phyloP scores from a whole-genome alignment of 2,888 invertebrate genomes.

The Venustoraphidia nigricollis region DNA sequence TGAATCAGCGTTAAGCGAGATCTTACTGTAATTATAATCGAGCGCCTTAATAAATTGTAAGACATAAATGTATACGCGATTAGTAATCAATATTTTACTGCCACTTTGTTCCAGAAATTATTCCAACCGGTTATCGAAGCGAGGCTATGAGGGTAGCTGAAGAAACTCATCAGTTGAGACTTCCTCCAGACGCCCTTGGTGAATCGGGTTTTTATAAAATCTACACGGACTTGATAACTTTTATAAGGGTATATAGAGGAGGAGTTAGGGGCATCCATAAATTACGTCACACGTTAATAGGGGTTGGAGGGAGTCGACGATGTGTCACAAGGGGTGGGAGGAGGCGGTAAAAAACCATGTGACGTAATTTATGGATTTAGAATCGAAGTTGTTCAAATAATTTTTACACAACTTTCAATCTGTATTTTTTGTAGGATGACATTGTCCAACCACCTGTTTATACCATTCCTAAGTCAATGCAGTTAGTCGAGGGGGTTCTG shows the following conservation, averaged over 20 bases:
- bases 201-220: slow-evolving; percentile 21
- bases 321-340: too few species aligned
- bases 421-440: slow-evolving; percentile 7
- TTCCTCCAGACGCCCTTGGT: slow-evolving; percentile 26
- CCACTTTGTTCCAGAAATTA: slow-evolving; percentile 19
- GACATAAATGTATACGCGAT: too few species aligned
- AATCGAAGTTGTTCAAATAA: background rate
- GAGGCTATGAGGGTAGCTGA: slow-evolving; percentile 27
- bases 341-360: too few species aligned
- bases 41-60: too few species aligned
- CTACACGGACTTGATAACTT: slow-evolving; percentile 25
- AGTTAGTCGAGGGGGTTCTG: slow-evolving; percentile 22
- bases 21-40: too few species aligned
- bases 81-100: background rate
- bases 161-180: slow-evolving; percentile 29
- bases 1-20: too few species aligned
- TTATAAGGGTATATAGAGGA: slow-evolving; percentile 20
- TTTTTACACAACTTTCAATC: slow-evolving; percentile 1
- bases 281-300: too few species aligned
- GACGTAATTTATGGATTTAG: too few species aligned
- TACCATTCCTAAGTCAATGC: slow-evolving; percentile 20
- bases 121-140: slow-evolving; percentile 28
- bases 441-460: slow-evolving; percentile 27
- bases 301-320: too few species aligned
- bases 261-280: too few species aligned